A percentile compares a stretch with the other conserved stretches of the same genome.
These are phyloP conservation scores for Drosophila anceps DNA, from an alignment of 2,888 invertebrate species.

Conservation along the genomic window DNA sequence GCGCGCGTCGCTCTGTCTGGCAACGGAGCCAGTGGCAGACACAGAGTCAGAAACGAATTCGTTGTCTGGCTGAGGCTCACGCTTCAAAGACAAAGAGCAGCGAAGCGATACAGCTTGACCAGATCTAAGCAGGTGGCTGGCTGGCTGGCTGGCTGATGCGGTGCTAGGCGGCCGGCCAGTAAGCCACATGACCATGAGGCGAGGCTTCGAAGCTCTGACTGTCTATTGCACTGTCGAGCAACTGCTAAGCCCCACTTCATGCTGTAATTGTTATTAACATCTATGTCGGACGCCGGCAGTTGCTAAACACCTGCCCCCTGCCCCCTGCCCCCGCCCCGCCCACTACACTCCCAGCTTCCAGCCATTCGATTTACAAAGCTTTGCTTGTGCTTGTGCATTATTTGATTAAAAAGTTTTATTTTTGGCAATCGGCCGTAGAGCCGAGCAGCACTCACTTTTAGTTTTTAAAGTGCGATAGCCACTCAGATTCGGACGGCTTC, in stretches of 20 bases:
- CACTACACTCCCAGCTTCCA: neutral
- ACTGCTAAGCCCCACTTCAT: constrained; percentile 13
- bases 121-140: constrained; percentile 6
- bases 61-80: constrained; percentile 6
- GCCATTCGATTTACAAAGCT: neutral
- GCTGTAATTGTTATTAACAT: constrained; percentile 45
- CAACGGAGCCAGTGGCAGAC: constrained; percentile 23
- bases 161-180: too few species aligned
- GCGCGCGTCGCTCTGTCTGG: constrained; percentile 58
- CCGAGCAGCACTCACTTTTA: constrained; percentile 17
- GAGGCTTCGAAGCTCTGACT: neutral
- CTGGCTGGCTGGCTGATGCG: too few species aligned
- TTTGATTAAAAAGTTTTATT: constrained; percentile 65
- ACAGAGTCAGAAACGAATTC: constrained; percentile 2
- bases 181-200: constrained; percentile 30
- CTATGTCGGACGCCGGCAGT: constrained; percentile 8
- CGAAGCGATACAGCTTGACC: constrained; percentile 23
- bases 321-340: neutral
- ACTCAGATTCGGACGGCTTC: constrained; percentile 25
- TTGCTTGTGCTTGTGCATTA: constrained; percentile 35
- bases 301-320: neutral
- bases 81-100: constrained; percentile 11
- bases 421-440: constrained; percentile 2
- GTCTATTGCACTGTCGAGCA: neutral
- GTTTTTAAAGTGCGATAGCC: constrained; percentile 39